These are phyloP conservation scores for Orbicella faveolata DNA, from an alignment of 64 coral and sea anemone genomes.

Conservation along the genomic window DNA sequence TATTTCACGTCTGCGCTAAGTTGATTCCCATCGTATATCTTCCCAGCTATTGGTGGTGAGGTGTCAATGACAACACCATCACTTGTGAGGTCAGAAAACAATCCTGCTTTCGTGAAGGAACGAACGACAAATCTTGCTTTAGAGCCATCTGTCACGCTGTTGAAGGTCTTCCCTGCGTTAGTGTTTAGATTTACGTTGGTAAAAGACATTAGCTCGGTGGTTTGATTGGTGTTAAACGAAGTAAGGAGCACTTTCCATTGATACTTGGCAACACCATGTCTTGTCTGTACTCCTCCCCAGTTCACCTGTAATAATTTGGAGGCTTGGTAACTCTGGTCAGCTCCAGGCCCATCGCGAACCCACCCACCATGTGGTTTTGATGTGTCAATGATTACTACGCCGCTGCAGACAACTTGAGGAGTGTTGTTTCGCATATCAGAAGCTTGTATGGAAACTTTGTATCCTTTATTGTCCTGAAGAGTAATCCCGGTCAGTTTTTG, in stretches of 20 bases:
- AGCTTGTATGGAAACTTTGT: constrained; percentile 57
- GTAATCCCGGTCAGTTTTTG: constrained; percentile 54
- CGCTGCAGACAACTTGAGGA: constrained; percentile 50
- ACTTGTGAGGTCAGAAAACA: constrained; percentile 68
- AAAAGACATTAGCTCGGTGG: constrained; percentile 45
- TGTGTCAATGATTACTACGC: constrained; percentile 43
- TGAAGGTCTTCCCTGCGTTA: constrained; percentile 31
- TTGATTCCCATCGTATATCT: constrained; percentile 60
- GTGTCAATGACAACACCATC: constrained; percentile 77
- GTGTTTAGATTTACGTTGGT: constrained; percentile 33
- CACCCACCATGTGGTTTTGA: constrained; percentile 64
- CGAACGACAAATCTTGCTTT: constrained; percentile 35
- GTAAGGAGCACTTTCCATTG: constrained; percentile 67
- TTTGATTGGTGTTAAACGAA: constrained; percentile 24
- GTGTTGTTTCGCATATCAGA: constrained; percentile 19
- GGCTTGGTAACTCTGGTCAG: constrained; percentile 29
- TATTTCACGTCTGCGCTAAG: constrained; percentile 41
- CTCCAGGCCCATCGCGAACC: constrained; percentile 59
- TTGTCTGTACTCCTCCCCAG: constrained; percentile 72
- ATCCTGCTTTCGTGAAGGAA: constrained; percentile 65
- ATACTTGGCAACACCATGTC: constrained; percentile 66
- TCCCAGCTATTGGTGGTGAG: constrained; percentile 37
- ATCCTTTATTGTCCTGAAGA: constrained; percentile 48
- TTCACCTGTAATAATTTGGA: constrained; percentile 50
- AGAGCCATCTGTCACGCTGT: constrained; percentile 46